Base-by-base conservation (phyloP, 2,797 vertebrate species). In the Fundulus diaphanus region DNA sequence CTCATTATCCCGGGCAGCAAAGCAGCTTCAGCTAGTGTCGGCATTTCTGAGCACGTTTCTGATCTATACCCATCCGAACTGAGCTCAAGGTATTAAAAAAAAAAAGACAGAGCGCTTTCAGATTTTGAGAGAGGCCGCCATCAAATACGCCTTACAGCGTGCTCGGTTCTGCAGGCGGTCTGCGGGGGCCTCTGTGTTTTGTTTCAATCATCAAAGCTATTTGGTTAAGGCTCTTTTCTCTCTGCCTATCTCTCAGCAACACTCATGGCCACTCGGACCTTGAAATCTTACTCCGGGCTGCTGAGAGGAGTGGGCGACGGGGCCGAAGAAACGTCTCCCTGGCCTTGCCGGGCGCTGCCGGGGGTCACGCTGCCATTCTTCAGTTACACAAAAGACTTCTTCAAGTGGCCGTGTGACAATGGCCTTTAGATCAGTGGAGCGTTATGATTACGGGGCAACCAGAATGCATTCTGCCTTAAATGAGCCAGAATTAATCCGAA, bases 381-480 rank as follows among this genome's bases (percentile, higher is more conserved):
- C 87, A 74, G 33, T 93, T 93, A 91, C 87, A 95, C 90, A 94
- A 95, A 95, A 94, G 93, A 92, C 91, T 92, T 93, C 94, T 95
- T 96, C 93, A 94, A 95, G 94, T 94, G 92, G 87, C 91, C 83
- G 83, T 89, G 88, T 89, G 92, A 96, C 94, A 94, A 95, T 95
- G 90, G 93, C 90, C 93, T 93, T 95, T 92, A 95, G 95, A 95
- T 96, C 94, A 89, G 72, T 84, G 88, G 88, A 92, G 94, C 94
- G 87, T 91, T 94, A 95, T 95, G 94, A 96, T 95, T 94, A 91
- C 89, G 92, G 92, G 87, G 91, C 87, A 92, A 92, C 79, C 77
- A 89, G 92, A 93, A 91, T 90, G 89, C 85, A 82, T 89, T 90
- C 86, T 57, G 82, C 79, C 94, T 94, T 94, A 94, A 94, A 93